A percentile compares a stretch with the other conserved stretches of the same genome.
Conservation (phyloP, 2,113 vertebrate genomes). For the Gracilinanus agilis region DNA sequence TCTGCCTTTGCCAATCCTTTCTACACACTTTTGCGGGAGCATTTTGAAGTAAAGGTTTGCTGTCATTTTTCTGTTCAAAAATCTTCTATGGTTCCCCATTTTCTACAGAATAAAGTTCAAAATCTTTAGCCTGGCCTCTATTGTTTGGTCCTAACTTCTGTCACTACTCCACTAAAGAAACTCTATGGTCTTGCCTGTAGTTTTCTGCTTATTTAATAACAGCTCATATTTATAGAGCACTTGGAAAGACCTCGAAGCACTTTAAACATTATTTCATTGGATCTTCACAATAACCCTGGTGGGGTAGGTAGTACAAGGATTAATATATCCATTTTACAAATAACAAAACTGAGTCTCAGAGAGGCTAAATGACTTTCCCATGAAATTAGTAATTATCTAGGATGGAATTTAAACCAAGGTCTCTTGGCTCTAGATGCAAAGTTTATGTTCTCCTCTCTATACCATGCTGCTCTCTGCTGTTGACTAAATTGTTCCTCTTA, state of each 20-base stretch:
- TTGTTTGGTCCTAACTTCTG: background rate
- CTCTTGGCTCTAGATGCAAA: background rate
- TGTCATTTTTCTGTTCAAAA: background rate
- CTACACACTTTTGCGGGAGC: background rate
- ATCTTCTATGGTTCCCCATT: background rate
- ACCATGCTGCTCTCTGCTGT: background rate
- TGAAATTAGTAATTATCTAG: background rate
- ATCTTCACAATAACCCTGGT: background rate
- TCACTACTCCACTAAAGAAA: background rate
- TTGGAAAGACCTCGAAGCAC: background rate
- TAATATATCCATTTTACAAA: background rate
- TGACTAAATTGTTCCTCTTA: background rate
- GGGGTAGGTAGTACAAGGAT: background rate
- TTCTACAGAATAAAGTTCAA: background rate
- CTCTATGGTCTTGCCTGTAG: background rate
- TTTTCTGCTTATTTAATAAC: background rate
- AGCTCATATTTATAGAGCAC: background rate
- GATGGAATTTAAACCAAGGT: background rate
- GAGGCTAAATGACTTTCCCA: background rate
- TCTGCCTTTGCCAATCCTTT: background rate
- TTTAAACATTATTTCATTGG: background rate
- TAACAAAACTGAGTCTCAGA: background rate
- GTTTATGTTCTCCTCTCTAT: background rate
- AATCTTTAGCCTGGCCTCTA: background rate
- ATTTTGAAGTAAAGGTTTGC: background rate